A percentile compares a stretch with the other conserved stretches of the same genome.
Conservation (phyloP, 2,113 vertebrate genomes). For the Pipra filicauda region DNA sequence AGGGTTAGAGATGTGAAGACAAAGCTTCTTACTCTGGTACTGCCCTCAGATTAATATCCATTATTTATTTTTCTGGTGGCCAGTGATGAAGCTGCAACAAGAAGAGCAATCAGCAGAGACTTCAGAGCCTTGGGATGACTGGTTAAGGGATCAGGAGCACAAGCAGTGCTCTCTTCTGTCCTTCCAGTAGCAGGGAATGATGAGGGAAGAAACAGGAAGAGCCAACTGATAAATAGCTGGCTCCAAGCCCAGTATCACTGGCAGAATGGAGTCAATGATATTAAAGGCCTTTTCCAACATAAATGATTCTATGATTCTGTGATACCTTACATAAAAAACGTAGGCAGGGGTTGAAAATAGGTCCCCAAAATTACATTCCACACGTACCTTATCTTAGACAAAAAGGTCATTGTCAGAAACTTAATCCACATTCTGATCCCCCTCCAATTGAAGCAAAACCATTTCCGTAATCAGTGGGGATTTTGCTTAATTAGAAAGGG, state of each 20-base stretch:
- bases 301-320: neutral
- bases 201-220: neutral
- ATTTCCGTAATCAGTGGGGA: neutral
- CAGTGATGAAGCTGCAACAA: neutral
- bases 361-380: neutral
- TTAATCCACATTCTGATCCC: neutral
- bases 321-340: neutral
- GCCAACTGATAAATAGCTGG: neutral
- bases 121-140: neutral
- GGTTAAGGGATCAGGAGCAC: neutral
- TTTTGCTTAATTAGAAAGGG: neutral
- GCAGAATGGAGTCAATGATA: neutral
- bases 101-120: neutral
- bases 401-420: neutral
- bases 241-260: neutral
- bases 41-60: neutral
- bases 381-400: neutral
- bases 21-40: neutral
- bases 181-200: neutral
- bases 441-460: neutral
- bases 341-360: neutral
- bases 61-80: neutral
- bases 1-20: neutral
- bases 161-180: neutral
- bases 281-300: neutral